Percentiles rank a stretch among this genome's conserved stretches.
Evolutionary conservation across 2,113 vertebrate species (phyloP).

Genomic region (Microtus montanus): DNA sequence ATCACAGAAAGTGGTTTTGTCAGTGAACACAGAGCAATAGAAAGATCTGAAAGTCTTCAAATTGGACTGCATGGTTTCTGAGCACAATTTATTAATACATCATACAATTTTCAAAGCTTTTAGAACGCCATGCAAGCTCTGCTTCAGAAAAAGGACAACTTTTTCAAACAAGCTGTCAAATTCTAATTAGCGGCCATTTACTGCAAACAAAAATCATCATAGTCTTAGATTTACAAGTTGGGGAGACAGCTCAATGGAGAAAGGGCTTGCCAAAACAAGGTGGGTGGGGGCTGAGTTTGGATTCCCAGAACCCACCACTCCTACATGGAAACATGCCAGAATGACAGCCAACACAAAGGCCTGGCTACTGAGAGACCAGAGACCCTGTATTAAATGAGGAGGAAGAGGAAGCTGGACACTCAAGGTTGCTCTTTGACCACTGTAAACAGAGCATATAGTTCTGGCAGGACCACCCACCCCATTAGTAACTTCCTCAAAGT

Average conservation of each 20-base stretch:
- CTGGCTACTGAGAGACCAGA: neutral
- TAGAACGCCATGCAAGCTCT: neutral
- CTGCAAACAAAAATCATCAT: neutral
- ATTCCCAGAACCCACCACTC: neutral
- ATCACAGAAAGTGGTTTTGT: neutral
- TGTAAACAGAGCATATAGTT: neutral
- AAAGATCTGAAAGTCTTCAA: constrained; percentile 25
- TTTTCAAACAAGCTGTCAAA: constrained; percentile 29
- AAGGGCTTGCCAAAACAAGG: neutral
- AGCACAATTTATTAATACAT: neutral
- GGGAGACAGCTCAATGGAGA: too few species aligned
- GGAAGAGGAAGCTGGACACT: neutral
- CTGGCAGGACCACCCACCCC: neutral
- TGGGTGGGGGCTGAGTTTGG: neutral
- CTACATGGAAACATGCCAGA: neutral
- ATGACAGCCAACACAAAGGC: neutral
- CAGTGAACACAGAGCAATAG: neutral
- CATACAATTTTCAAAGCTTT: neutral
- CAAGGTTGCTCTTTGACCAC: neutral
- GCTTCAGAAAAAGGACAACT: neutral
- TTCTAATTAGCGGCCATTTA: neutral
- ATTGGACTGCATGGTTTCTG: neutral
- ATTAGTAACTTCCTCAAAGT: neutral
- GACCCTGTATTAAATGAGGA: neutral
- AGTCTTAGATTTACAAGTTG: neutral